phyloP scores from a whole-genome alignment of 2,888 invertebrate species.

The Heteromurus nitidus region DNA sequence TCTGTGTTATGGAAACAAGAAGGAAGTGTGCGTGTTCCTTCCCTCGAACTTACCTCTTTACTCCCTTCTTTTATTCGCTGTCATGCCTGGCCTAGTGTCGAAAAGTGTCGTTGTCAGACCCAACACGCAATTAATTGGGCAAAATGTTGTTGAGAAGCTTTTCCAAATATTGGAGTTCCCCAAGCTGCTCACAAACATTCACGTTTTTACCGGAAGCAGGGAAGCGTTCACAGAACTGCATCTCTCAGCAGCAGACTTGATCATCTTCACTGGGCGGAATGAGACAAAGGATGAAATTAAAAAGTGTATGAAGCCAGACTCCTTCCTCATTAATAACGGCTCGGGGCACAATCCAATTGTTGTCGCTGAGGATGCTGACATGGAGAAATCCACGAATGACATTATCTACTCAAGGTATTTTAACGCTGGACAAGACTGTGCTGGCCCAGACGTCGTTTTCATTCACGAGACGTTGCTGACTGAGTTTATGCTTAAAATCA shows the following conservation, averaged over 20 bases:
- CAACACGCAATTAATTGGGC: conserved; percentile 13
- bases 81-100: no score
- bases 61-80: no score
- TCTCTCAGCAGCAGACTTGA: conserved; percentile 13
- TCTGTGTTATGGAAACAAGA: no score
- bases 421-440: conserved; percentile 31
- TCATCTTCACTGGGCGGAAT: conserved; percentile 15
- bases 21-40: no score
- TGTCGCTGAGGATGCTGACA: conserved; percentile 11
- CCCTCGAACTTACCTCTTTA: no score
- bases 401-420: conserved; percentile 27
- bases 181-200: conserved; percentile 1
- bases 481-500: conserved; percentile 33
- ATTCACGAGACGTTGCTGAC: conserved; percentile 40
- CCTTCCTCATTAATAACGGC: conserved; percentile 44
- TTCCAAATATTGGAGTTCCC: conserved; percentile 7
- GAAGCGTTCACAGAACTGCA: conserved; percentile 15
- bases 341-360: conserved; percentile 43
- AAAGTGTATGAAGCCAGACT: conserved; percentile 39
- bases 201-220: conserved; percentile 31
- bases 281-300: conserved; percentile 31
- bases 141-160: conserved; percentile 11
- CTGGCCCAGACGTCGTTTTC: conserved; percentile 22
- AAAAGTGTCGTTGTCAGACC: no score
- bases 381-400: conserved; percentile 1